Conservation (phyloP, 2,888 invertebrate genomes). For the Cephonodes hylas region DNA sequence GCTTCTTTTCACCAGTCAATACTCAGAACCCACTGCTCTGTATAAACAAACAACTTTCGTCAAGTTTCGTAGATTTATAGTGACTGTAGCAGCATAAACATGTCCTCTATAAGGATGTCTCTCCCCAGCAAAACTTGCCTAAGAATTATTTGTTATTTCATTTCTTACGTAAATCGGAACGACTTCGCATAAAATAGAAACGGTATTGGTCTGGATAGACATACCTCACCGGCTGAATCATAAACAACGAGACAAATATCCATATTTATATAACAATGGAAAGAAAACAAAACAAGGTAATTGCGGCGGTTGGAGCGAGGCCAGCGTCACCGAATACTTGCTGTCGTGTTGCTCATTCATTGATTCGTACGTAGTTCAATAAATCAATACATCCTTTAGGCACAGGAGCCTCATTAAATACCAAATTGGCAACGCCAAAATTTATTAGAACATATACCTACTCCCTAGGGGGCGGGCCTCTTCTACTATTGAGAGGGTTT, state of each 20-base stretch:
- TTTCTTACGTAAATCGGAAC: neutral
- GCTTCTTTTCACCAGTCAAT: no score
- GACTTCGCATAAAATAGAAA: neutral
- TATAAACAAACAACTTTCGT: no score
- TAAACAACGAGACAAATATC: constrained; percentile 2
- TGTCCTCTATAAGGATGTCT: no score
- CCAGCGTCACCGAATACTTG: neutral
- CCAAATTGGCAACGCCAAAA: neutral
- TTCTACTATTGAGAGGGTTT: no score
- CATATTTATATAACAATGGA: constrained; percentile 4
- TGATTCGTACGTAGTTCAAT: neutral
- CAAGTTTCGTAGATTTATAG: no score
- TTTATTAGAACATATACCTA: neutral
- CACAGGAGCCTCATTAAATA: neutral
- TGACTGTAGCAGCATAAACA: no score
- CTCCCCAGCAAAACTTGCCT: neutral
- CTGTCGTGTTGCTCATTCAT: constrained; percentile 4
- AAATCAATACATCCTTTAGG: neutral
- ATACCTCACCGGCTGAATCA: neutral
- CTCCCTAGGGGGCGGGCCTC: no score
- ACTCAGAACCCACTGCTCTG: no score
- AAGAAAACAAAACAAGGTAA: constrained; percentile 8
- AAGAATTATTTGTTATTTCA: neutral
- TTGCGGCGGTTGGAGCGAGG: neutral
- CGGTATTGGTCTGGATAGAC: neutral